A percentile compares a stretch with the other conserved stretches of the same genome.
phyloP scores from a whole-genome alignment of 2,797 vertebrate species.

The Catharus ustulatus region DNA sequence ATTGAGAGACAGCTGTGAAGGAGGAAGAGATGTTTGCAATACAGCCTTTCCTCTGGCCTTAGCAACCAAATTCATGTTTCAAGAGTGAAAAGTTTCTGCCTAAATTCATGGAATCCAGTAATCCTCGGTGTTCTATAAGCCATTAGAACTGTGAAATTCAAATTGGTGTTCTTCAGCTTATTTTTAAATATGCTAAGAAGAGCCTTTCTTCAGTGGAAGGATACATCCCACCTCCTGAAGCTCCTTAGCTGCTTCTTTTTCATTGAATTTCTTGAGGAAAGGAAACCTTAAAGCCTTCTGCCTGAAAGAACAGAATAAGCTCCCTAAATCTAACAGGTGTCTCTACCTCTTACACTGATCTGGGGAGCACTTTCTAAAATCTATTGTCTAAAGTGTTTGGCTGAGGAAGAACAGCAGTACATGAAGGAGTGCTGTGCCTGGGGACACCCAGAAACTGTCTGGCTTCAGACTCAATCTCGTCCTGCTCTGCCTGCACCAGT shows the following conservation, averaged over 20 bases:
- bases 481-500: not conserved
- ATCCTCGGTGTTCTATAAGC: not conserved
- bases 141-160: not conserved
- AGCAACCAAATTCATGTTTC: not conserved
- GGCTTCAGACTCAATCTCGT: not conserved
- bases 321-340: not conserved
- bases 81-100: not conserved
- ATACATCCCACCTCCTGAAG: not conserved
- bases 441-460: not conserved
- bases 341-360: not conserved
- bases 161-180: not conserved
- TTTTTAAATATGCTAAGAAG: not conserved
- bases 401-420: not conserved
- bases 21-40: not conserved
- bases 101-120: not conserved
- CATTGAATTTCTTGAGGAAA: not conserved
- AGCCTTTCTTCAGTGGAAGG: not conserved
- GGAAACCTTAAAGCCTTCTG: not conserved
- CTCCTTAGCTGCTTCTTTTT: not conserved
- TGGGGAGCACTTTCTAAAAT: not conserved
- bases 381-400: not conserved
- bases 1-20: not conserved
- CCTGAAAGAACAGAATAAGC: not conserved
- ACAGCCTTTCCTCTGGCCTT: not conserved
- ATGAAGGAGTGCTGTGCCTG: not conserved